Base-by-base conservation (phyloP, 2,797 vertebrate genomes). In the Characodon lateralis region DNA sequence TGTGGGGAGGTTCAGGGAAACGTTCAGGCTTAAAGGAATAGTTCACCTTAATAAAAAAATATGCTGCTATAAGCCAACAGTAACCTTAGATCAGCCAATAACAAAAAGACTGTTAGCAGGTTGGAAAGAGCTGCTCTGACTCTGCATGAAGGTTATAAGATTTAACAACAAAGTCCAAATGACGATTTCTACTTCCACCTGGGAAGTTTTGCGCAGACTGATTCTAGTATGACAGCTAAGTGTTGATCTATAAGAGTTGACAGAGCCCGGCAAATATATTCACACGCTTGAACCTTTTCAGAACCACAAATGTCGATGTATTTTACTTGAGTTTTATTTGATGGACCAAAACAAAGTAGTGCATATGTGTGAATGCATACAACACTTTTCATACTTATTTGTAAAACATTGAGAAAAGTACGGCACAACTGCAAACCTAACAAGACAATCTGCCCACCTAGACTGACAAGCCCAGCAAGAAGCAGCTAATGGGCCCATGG, bases 41-140 rank as follows among this genome's bases (percentile, higher is more conserved):
- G 82, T 77, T 81, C 28, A 20, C 74, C 79, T 77, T 83, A 87
- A 84, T 79, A 28, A 69, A 22, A 53, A 78, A 59, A 61, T 10
- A 26, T 20, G 43, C 53, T 59, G 10, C 41, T 69, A 72, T 58
- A 8, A 39, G 76, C 82, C 26, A 12, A 76, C 12, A 31, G 70
- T 71, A 72, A 26, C 2, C 18, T 69, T 69, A 77, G 74, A 68
- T 58, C 78, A 78, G 79, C 28, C 74, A 61, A 12, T 24, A 78
- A 53, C 78, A 73, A 78, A 76, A 77, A 66, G 46, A 28, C 48
- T 50, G 66, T 43, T n/a, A 69, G 72, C 72, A 26, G 14, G n/a
- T 8, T 24, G 22, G 58, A n/a, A 76, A 28, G 35, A 69, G 55
- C 20, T 70, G 56, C 58, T 68, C 24, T 51, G 41, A 39, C 73